Evolutionary conservation across 2,797 vertebrate species (phyloP).

Genomic region (Aldrovandia affinis): DNA sequence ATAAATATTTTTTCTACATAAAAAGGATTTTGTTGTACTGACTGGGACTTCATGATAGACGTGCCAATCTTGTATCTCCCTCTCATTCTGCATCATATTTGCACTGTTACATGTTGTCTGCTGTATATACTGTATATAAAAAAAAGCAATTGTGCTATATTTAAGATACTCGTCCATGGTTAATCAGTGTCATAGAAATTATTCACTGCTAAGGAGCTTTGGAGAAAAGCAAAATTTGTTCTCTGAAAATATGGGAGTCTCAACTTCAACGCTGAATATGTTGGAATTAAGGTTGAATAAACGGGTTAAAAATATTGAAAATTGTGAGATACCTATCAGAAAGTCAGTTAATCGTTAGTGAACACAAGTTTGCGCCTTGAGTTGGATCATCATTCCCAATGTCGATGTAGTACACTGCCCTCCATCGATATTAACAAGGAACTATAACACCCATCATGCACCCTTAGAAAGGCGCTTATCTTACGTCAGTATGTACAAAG

Average conservation of each 20-base stretch:
- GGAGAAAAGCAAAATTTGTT: background rate
- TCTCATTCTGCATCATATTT: background rate
- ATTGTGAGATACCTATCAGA: background rate
- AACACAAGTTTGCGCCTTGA: background rate
- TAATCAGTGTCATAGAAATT: too few relatives aligned
- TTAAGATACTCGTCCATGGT: background rate
- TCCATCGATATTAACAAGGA: background rate
- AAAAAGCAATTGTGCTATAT: background rate
- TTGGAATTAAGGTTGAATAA: too few relatives aligned
- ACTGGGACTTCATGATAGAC: background rate
- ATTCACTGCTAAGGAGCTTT: too few relatives aligned
- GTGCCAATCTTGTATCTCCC: background rate
- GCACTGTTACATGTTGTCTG: background rate
- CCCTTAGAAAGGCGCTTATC: background rate
- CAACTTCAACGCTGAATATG: background rate
- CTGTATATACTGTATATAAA: too few relatives aligned
- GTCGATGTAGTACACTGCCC: background rate
- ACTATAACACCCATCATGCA: slow-evolving; percentile 29
- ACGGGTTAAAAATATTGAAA: background rate
- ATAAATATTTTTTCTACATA: slow-evolving; percentile 16
- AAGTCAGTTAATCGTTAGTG: background rate
- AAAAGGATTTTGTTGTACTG: background rate
- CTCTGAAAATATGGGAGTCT: background rate
- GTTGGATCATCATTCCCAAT: background rate
- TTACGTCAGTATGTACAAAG: slow-evolving; percentile 26